Evolutionary conservation across 1,140 invertebrate genomes (phyloP).

Genomic region (Rhopalosiphum padi): DNA sequence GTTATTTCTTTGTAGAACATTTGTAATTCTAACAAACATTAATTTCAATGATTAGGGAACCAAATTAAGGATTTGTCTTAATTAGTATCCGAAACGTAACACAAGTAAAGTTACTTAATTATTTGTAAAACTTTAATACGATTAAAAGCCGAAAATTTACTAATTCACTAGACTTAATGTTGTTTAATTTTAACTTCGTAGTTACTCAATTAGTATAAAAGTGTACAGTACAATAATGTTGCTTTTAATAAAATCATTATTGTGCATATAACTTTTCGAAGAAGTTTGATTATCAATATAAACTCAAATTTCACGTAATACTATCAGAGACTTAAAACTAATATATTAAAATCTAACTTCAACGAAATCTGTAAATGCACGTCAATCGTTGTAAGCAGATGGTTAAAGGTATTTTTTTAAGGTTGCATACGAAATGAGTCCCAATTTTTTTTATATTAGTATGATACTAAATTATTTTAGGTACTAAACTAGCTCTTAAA

Average conservation of each 20-base stretch:
- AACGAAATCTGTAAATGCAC: background rate
- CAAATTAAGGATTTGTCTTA: constrained; percentile 12
- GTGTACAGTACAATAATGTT: background rate
- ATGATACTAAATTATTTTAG: too few species aligned
- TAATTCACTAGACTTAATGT: background rate
- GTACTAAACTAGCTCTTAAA: background rate
- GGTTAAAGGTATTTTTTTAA: background rate
- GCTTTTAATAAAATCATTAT: background rate
- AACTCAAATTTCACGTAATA: background rate
- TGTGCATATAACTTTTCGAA: background rate
- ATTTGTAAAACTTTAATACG: constrained; percentile 18
- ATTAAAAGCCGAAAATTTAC: background rate
- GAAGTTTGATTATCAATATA: background rate
- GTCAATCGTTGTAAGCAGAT: background rate
- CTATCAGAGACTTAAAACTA: background rate
- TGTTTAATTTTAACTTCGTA: background rate
- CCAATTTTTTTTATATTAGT: background rate
- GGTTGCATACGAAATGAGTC: background rate
- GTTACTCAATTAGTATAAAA: constrained; percentile 7
- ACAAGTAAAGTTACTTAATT: constrained; percentile 17
- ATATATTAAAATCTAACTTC: background rate
- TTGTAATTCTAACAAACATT: background rate
- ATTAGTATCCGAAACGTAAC: constrained; percentile 1
- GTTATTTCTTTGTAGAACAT: background rate
- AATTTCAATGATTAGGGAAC: background rate